A percentile compares a stretch with the other conserved stretches of the same genome.
Evolutionary conservation across 2,888 invertebrate species (phyloP).

Genomic region (Mechanitis messenoides): DNA sequence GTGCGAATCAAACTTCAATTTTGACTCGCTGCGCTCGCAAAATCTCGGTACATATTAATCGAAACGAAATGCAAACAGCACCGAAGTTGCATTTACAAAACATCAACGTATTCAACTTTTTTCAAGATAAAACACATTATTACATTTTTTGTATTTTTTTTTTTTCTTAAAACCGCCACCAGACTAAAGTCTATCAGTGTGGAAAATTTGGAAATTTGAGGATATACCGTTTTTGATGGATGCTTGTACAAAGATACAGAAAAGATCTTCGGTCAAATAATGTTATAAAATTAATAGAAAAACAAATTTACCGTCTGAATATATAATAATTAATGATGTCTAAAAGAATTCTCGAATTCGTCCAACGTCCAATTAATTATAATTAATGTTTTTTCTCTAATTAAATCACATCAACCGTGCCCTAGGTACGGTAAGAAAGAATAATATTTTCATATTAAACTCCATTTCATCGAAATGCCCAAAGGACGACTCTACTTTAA

Average conservation of each 20-base stretch:
- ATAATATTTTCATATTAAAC: slow-evolving; percentile 2
- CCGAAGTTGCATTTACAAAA: too few relatives aligned
- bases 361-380: slow-evolving; percentile 22
- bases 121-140: too few relatives aligned
- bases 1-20: too few relatives aligned
- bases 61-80: too few relatives aligned
- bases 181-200: too few relatives aligned
- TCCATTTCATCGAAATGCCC: slow-evolving; percentile 17
- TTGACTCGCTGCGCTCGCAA: too few relatives aligned
- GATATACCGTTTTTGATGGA: not conserved
- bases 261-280: not conserved
- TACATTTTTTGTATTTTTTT: too few relatives aligned
- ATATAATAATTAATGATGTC: not conserved
- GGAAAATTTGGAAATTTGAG: too few relatives aligned
- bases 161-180: too few relatives aligned
- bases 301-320: not conserved
- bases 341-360: slow-evolving; percentile 12
- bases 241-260: not conserved
- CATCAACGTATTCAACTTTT: too few relatives aligned
- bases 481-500: slow-evolving; percentile 5
- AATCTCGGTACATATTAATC: too few relatives aligned
- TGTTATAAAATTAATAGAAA: not conserved
- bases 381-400: slow-evolving; percentile 21
- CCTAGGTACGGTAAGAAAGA: not conserved
- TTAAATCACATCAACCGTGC: slow-evolving; percentile 23